These are phyloP conservation scores for Lepidochrysops patricia DNA, from an alignment of 2,888 invertebrate species.

Conservation along the genomic window DNA sequence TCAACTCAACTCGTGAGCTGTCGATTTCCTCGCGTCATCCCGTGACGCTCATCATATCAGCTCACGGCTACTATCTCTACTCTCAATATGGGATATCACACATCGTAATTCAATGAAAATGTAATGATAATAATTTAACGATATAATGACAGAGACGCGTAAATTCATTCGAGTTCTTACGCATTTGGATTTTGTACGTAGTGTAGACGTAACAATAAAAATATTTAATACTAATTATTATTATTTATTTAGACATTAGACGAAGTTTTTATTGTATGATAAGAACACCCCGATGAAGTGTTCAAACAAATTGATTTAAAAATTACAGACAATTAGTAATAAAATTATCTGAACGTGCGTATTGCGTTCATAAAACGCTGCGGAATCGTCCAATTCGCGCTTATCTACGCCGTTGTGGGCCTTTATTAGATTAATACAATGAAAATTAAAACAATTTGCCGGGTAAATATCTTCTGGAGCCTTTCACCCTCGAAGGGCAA, in stretches of 20 bases:
- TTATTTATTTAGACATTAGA: no score
- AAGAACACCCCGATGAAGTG: neutral
- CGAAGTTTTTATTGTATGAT: no score
- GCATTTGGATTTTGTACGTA: no score
- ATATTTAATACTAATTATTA: no score
- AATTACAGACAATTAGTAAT: conserved; percentile 22
- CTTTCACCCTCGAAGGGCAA: conserved; percentile 69
- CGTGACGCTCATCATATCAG: neutral
- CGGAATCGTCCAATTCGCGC: conserved; percentile 51
- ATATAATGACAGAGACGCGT: no score
- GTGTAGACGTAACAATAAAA: no score
- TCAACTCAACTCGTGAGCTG: neutral
- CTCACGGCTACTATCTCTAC: neutral
- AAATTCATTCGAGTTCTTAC: no score
- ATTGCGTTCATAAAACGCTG: conserved; percentile 55
- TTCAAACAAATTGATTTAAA: conserved; percentile 5
- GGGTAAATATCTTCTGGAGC: conserved; percentile 74
- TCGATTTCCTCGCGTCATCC: neutral
- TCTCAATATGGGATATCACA: no score
- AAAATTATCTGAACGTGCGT: conserved; percentile 43
- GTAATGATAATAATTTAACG: neutral
- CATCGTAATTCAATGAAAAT: neutral
- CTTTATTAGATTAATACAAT: conserved; percentile 73
- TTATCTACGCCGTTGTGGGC: conserved; percentile 66
- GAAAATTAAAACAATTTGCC: conserved; percentile 76